Conservation (phyloP, 2,797 vertebrate species). For the Enteromius treurensis region DNA sequence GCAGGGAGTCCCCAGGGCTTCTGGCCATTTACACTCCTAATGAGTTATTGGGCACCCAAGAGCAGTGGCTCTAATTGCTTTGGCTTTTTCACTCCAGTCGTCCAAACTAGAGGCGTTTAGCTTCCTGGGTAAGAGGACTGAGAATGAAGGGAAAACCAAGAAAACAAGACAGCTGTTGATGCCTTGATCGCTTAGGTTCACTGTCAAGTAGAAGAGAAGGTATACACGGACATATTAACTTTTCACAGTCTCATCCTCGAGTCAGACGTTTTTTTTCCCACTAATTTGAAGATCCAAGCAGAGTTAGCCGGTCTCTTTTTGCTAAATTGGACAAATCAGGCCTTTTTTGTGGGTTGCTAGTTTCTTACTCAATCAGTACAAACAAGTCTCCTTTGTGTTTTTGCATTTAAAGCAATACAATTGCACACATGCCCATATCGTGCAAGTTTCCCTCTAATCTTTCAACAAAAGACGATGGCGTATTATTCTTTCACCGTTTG, state of each 20-base stretch:
- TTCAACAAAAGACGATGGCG: constrained; percentile 32
- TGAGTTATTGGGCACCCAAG: constrained; percentile 68
- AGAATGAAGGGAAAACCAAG: constrained; percentile 45
- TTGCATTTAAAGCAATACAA: constrained; percentile 18
- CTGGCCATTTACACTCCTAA: constrained; percentile 70
- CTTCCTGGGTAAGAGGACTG: constrained; percentile 35
- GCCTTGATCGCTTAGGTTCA: constrained; percentile 37
- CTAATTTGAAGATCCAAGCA: not conserved
- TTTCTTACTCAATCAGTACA: constrained; percentile 10
- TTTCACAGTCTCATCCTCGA: not conserved
- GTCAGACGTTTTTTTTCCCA: not conserved
- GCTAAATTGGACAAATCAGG: constrained; percentile 13
- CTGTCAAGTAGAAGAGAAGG: constrained; percentile 29
- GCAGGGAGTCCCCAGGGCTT: constrained; percentile 60
- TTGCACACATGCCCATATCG: not conserved
- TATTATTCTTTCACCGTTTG: constrained; percentile 67
- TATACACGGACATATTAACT: not conserved
- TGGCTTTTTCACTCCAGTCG: constrained; percentile 64
- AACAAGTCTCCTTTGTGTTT: constrained; percentile 7
- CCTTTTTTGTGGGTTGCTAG: constrained; percentile 26
- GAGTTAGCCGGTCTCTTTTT: constrained; percentile 13
- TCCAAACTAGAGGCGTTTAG: constrained; percentile 58
- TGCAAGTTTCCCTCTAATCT: constrained; percentile 2
- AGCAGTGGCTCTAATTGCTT: constrained; percentile 69
- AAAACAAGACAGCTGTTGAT: constrained; percentile 41